phyloP scores from a whole-genome alignment of 2,797 vertebrate species.

The Bradypodion ventrale region DNA sequence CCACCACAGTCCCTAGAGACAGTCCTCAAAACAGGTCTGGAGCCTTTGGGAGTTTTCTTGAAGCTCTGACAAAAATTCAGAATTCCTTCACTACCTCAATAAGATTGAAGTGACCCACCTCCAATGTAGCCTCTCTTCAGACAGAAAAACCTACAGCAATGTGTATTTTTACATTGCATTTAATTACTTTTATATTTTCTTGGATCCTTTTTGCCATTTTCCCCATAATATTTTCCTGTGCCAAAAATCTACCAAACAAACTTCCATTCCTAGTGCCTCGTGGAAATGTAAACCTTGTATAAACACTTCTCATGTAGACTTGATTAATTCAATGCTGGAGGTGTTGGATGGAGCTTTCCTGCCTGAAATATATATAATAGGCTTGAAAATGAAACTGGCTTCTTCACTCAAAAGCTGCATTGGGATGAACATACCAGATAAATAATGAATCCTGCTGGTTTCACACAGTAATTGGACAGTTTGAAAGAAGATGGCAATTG shows the following conservation, averaged over 20 bases:
- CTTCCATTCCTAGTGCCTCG: not conserved
- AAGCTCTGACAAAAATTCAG: no score
- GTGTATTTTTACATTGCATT: not conserved
- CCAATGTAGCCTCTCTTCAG: not conserved
- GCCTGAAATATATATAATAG: not conserved
- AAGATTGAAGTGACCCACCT: no score
- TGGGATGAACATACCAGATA: slow-evolving; percentile 18
- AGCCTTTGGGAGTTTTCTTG: no score
- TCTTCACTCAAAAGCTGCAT: slow-evolving; percentile 1
- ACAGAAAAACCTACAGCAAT: not conserved
- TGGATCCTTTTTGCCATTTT: not conserved
- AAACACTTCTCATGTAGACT: slow-evolving; percentile 1
- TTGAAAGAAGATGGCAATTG: slow-evolving; percentile 15
- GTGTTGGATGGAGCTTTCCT: not conserved
- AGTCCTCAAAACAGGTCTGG: no score
- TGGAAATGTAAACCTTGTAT: not conserved
- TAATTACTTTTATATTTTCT: not conserved
- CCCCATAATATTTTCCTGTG: not conserved
- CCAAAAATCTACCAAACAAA: not conserved
- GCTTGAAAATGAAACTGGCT: slow-evolving; percentile 23
- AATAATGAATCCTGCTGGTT: slow-evolving; percentile 21
- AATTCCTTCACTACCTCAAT: no score
- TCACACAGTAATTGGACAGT: slow-evolving; percentile 20
- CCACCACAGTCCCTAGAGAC: no score
- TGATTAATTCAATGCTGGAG: slow-evolving; percentile 15